These are phyloP conservation scores for Stomorhina lunata DNA, from an alignment of 2,888 invertebrate species.

Conservation along the genomic window DNA sequence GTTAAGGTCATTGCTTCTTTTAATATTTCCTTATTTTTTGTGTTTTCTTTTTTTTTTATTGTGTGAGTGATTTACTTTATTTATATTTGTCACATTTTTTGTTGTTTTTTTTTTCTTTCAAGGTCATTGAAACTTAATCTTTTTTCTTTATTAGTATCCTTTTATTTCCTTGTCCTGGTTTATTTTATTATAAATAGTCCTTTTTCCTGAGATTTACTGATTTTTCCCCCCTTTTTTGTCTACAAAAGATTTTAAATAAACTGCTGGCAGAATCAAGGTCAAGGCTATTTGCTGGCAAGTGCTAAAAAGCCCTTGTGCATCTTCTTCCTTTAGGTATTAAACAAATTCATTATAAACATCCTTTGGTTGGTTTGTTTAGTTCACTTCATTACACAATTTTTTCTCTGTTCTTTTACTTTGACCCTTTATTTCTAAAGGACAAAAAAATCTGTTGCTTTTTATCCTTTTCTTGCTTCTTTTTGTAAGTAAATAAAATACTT, in stretches of 20 bases:
- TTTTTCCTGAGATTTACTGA: too few relatives aligned
- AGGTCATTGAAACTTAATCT: conserved; percentile 49
- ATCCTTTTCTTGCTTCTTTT: background rate
- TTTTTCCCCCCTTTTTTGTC: too few relatives aligned
- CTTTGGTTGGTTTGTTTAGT: conserved; percentile 5
- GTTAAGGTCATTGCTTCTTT: conserved; percentile 59
- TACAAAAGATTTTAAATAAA: background rate
- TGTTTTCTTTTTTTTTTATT: background rate
- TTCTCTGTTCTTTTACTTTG: conserved; percentile 10
- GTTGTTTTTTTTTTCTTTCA: background rate
- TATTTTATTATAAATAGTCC: conserved; percentile 35
- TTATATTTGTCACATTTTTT: conserved; percentile 38
- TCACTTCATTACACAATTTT: conserved; percentile 41
- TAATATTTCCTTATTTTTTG: conserved; percentile 38
- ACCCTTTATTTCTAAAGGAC: conserved; percentile 35
- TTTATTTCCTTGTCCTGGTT: conserved; percentile 17
- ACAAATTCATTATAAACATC: conserved; percentile 29
- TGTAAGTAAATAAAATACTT: background rate
- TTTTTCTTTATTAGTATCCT: conserved; percentile 26
- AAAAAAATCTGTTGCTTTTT: background rate
- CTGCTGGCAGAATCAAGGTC: conserved; percentile 43
- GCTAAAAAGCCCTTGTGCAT: conserved; percentile 29
- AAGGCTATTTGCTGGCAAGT: conserved; percentile 23
- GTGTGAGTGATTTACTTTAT: background rate
- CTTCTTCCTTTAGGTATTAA: conserved; percentile 29